A percentile compares a stretch with the other conserved stretches of the same genome.
Conservation (phyloP, 2,797 vertebrate genomes). For the Apogon talboti region DNA sequence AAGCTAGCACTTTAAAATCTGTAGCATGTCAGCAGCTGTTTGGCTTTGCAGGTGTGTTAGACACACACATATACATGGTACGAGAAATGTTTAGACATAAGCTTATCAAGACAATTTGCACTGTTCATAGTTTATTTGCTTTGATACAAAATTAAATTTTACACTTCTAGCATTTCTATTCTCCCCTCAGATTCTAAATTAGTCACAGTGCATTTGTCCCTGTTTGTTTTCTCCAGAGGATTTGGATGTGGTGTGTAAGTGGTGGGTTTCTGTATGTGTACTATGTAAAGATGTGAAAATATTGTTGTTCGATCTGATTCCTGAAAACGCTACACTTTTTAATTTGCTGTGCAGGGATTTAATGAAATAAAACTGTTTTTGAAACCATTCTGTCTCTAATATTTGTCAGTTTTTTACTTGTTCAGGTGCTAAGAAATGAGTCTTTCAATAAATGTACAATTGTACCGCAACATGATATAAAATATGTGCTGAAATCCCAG, state of each 20-base stretch:
- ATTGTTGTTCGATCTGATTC: conserved; percentile 50
- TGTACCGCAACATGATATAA: too few species aligned
- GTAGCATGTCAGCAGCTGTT: conserved; percentile 78
- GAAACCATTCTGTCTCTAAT: conserved; percentile 36
- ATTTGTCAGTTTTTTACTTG: not conserved
- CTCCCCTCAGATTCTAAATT: conserved; percentile 24
- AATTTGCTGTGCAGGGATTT: conserved; percentile 77
- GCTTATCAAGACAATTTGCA: conserved; percentile 58
- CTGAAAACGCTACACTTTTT: conserved; percentile 63
- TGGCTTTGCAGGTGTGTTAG: conserved; percentile 77
- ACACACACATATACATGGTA: too few species aligned
- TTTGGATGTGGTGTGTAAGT: conserved; percentile 58
- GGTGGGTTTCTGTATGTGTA: conserved; percentile 67
- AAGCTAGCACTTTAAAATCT: conserved; percentile 89
- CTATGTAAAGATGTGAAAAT: conserved; percentile 63
- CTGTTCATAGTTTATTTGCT: conserved; percentile 52
- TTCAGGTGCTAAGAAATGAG: not conserved
- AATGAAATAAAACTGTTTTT: conserved; percentile 81
- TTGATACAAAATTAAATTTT: conserved; percentile 30
- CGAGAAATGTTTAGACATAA: conserved; percentile 10
- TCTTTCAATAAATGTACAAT: too few species aligned
- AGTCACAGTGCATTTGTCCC: conserved; percentile 39
- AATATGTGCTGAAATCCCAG: too few species aligned
- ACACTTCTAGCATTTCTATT: conserved; percentile 19
- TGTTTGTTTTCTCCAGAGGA: conserved; percentile 46